Evolutionary conservation across 2,113 vertebrate species (phyloP).

Genomic region (Alligator sinensis): DNA sequence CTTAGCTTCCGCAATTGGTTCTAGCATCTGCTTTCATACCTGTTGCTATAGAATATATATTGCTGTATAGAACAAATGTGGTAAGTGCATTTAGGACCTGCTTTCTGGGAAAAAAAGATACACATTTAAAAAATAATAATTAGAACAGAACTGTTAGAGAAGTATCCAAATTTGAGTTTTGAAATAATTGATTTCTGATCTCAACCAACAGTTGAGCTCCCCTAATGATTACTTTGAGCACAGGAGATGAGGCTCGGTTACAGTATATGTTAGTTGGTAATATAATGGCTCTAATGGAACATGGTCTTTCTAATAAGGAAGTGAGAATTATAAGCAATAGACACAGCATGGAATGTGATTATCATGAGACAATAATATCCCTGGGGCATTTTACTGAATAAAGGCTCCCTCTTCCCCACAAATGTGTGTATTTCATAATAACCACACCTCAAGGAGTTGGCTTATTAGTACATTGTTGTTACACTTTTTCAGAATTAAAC

Average conservation of each 20-base stretch:
- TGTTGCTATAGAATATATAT: conserved; percentile 10
- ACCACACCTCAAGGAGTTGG: conserved; percentile 28
- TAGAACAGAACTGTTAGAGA: not conserved
- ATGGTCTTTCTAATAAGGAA: conserved; percentile 57
- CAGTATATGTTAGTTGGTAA: conserved; percentile 49
- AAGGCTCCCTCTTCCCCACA: conserved; percentile 14
- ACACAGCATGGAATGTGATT: conserved; percentile 42
- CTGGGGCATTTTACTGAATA: not conserved
- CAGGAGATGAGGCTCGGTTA: conserved; percentile 49
- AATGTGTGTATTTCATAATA: conserved; percentile 32
- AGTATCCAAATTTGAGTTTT: conserved; percentile 40
- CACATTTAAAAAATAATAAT: not conserved
- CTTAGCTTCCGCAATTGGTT: not conserved
- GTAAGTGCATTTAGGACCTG: conserved; percentile 8
- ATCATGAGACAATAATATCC: conserved; percentile 51
- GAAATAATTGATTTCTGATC: conserved; percentile 54
- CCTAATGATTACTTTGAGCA: conserved; percentile 50
- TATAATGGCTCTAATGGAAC: conserved; percentile 60
- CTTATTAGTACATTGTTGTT: not conserved
- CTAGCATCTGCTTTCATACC: not conserved
- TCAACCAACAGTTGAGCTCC: conserved; percentile 26
- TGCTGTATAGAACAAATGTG: conserved; percentile 33
- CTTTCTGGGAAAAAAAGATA: conserved; percentile 35
- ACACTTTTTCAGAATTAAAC: conserved; percentile 13
- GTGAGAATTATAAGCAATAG: conserved; percentile 61